Evolutionary conservation across 2,113 vertebrate species (phyloP), one percentile per base, ranked within the genome.

Genomic region (Tricholaema leucomelas): DNA sequence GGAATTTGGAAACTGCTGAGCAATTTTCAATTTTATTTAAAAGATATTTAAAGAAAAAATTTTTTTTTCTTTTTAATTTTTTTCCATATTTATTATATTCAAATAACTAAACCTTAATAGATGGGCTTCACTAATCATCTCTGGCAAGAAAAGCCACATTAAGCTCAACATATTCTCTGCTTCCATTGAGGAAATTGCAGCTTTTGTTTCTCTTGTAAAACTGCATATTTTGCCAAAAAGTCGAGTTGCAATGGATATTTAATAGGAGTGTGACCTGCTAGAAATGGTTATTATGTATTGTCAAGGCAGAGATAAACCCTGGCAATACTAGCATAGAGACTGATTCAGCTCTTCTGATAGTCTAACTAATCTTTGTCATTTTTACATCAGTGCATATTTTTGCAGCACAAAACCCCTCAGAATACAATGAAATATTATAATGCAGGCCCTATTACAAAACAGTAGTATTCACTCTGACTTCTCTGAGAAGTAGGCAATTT

Each of bases 351-450:
- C 15, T 86, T 21, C 61, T 61, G 38, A 69, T 86, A 86, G 73
- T 52, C 46, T 38, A 93, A 78, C 75, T 46, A 15, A 6, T 59
- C 59, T 71, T 91, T 88, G 77, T 67, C 40, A 64, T 92, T 95
- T 90, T 83, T 84, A 92, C 80, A 83, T 90, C 92, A 50, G n/a
- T 90, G 54, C 73, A 46, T 92, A 82, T 81, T 92, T 94, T 77
- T 91, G 30, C 58, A 86, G 80, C 65, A 92, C 77, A 92, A 92
- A 88, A 42, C 25, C 19, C 24, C 33, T 66, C 44, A 82, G 75
- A 93, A 89, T 61, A 91, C 59, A 93, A 79, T 88, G 85, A 91
- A 85, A 92, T 91, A 91, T 97, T 91, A 77, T 96, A 97, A 97
- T 95, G 56, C 10, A 3, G 77, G 80, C 74, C 48, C 60, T 76